Percentiles rank a stretch among this genome's conserved stretches.
phyloP scores from a whole-genome alignment of 2,888 invertebrate genomes.

The Scaptomyza parva region DNA sequence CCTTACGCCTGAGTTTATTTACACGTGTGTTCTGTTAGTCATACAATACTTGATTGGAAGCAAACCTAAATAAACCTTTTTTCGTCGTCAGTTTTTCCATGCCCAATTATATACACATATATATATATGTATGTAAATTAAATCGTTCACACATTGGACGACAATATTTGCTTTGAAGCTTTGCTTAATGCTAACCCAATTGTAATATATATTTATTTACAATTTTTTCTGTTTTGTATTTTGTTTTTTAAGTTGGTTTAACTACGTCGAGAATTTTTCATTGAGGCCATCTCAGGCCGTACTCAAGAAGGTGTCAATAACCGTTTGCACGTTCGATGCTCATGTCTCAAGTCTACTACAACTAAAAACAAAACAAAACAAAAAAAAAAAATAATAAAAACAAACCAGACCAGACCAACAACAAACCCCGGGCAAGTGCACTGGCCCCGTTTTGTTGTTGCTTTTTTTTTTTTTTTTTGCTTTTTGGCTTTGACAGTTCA shows the following conservation, averaged over 20 bases:
- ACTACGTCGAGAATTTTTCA: constrained; percentile 42
- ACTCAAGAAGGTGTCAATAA: constrained; percentile 59
- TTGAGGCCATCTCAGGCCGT: constrained; percentile 52
- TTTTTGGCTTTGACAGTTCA: constrained; percentile 68
- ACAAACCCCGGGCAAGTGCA: constrained; percentile 36
- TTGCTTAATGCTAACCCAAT: constrained; percentile 10
- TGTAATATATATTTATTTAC: constrained; percentile 4
- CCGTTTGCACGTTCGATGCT: constrained; percentile 60
- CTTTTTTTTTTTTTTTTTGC: neutral
- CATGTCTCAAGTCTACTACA: constrained; percentile 59
- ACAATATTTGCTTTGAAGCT: constrained; percentile 35
- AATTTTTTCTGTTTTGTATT: too few species aligned
- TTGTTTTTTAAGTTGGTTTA: constrained; percentile 6
- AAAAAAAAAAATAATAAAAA: too few species aligned
- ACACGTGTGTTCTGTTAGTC: neutral
- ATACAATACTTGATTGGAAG: neutral
- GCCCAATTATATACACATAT: neutral
- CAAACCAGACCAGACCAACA: constrained; percentile 18
- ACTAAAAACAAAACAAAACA: constrained; percentile 29
- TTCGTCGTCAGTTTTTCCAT: neutral
- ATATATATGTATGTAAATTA: constrained; percentile 14
- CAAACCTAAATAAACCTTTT: neutral
- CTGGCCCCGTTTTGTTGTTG: constrained; percentile 37
- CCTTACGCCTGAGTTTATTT: neutral
- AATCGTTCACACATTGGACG: constrained; percentile 31